These are phyloP conservation scores for Trichogramma evanescens DNA, from an alignment of 2,888 invertebrate genomes.

Conservation along the genomic window DNA sequence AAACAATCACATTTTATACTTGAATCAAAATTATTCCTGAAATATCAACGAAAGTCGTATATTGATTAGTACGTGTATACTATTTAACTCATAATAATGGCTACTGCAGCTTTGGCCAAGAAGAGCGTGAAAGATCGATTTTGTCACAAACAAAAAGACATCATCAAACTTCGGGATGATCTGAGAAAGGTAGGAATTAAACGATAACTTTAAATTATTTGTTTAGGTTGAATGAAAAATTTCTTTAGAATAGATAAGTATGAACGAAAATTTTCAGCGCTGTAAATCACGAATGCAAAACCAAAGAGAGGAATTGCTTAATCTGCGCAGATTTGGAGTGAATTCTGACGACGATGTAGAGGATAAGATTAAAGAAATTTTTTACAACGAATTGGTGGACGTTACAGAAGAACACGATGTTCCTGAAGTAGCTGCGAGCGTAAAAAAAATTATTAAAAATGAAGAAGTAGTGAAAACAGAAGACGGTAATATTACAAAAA, in stretches of 20 bases:
- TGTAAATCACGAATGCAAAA: conserved; percentile 18
- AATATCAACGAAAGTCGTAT: too few species aligned
- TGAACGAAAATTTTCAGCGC: conserved; percentile 2
- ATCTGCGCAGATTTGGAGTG: conserved; percentile 17
- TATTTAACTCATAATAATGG: not conserved
- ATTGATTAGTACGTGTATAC: too few species aligned
- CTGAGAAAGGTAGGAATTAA: conserved; percentile 20
- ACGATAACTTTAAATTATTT: not conserved
- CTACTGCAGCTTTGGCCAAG: conserved; percentile 11
- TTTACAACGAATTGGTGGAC: conserved; percentile 14
- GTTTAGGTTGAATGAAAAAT: not conserved
- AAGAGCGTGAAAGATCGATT: conserved; percentile 14
- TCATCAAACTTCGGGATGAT: conserved; percentile 17
- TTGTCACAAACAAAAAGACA: conserved; percentile 10
- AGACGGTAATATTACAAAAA: conserved; percentile 5
- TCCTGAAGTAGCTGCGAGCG: conserved; percentile 5
- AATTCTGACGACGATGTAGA: conserved; percentile 9
- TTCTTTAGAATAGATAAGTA: not conserved
- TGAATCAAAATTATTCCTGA: too few species aligned
- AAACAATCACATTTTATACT: too few species aligned
- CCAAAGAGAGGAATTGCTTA: conserved; percentile 14
- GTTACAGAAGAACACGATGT: conserved; percentile 11
- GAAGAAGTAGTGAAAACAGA: conserved; percentile 6
- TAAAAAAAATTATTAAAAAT: conserved; percentile 12
- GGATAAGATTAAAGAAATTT: conserved; percentile 16